Evolutionary conservation across 2,888 invertebrate species (phyloP).

Genomic region (Agrotis clavis): DNA sequence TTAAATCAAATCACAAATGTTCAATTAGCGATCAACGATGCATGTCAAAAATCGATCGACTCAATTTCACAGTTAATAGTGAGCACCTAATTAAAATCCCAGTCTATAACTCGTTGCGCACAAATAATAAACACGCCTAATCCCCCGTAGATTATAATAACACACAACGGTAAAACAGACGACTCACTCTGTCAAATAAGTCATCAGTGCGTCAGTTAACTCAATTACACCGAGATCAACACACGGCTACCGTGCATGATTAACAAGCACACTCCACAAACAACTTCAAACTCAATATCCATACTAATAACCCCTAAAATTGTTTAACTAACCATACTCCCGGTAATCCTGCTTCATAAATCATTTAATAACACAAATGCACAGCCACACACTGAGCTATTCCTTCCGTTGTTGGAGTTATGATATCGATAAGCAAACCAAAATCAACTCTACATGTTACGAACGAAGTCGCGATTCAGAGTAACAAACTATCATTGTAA

Average conservation of each 20-base stretch:
- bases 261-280: constrained; percentile 73
- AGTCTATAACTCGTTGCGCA: constrained; percentile 65
- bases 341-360: constrained; percentile 89
- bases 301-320: constrained; percentile 78
- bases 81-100: constrained; percentile 65
- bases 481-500: constrained; percentile 61
- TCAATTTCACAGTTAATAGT: constrained; percentile 63
- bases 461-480: constrained; percentile 61
- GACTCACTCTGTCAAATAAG: constrained; percentile 89
- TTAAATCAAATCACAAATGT: constrained; percentile 49
- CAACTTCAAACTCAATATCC: constrained; percentile 75
- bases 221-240: constrained; percentile 90
- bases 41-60: constrained; percentile 51
- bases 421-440: constrained; percentile 64
- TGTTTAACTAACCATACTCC: constrained; percentile 71
- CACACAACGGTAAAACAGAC: constrained; percentile 83
- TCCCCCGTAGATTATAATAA: constrained; percentile 79
- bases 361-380: constrained; percentile 91
- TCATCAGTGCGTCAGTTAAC: constrained; percentile 90
- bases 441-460: constrained; percentile 65
- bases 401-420: constrained; percentile 86
- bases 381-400: constrained; percentile 90
- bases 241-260: constrained; percentile 89
- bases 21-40: constrained; percentile 58
- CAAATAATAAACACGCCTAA: constrained; percentile 76